A percentile compares a stretch with the other conserved stretches of the same genome.
Evolutionary conservation across 1,140 invertebrate species (phyloP).

Genomic region (Neelides sp.): DNA sequence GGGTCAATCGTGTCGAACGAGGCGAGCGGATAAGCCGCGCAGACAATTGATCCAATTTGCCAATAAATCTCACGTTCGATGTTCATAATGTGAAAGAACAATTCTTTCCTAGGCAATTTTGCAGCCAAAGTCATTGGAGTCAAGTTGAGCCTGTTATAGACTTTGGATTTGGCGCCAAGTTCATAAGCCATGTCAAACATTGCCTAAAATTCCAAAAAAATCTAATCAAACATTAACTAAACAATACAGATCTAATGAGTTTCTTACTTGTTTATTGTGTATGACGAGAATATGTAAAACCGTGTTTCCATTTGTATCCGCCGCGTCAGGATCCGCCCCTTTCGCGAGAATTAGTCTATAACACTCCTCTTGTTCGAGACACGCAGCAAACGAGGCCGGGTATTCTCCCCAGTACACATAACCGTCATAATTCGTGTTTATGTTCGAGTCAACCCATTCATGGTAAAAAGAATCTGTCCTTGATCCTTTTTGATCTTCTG

Average conservation of each 20-base stretch:
- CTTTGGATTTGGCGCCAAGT: slow-evolving; percentile 68
- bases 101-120: slow-evolving; percentile 79
- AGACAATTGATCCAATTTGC: slow-evolving; percentile 86
- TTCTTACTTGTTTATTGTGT: slow-evolving; percentile 73
- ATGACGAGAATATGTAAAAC: slow-evolving; percentile 94
- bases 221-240: neutral
- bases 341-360: slow-evolving; percentile 83
- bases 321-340: slow-evolving; percentile 85
- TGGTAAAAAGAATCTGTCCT: slow-evolving; percentile 74
- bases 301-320: slow-evolving; percentile 96
- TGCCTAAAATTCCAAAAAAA: slow-evolving; percentile 43
- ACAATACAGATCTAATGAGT: neutral
- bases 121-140: slow-evolving; percentile 88
- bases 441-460: slow-evolving; percentile 75
- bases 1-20: slow-evolving; percentile 93
- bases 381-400: slow-evolving; percentile 88
- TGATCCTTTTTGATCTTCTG: slow-evolving; percentile 90
- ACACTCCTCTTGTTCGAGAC: slow-evolving; percentile 91
- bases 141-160: slow-evolving; percentile 73
- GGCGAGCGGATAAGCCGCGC: slow-evolving; percentile 89
- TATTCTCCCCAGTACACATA: slow-evolving; percentile 59
- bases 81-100: slow-evolving; percentile 92
- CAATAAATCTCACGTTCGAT: slow-evolving; percentile 90
- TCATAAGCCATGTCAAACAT: slow-evolving; percentile 92
- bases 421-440: slow-evolving; percentile 87